Base-by-base conservation (phyloP, 1,140 invertebrate species). In the Aphaenogaster floridana region DNA sequence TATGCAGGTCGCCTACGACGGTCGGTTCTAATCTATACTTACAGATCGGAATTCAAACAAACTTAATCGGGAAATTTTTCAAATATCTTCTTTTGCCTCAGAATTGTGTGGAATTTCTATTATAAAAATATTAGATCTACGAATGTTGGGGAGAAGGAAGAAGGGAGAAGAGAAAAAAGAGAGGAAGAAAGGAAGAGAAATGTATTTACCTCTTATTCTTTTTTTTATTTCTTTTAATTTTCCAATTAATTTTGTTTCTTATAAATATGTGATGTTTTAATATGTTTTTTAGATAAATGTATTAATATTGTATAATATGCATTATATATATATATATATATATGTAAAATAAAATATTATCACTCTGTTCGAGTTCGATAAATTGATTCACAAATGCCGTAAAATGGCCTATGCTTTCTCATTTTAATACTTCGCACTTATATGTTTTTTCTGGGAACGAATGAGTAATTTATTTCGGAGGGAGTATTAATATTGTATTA, bases 1-100 rank as follows among this genome's bases (percentile, higher is more conserved):
- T 90, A 91, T 89, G 42, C n/a, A 36, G 45, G 11, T 6, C 3
- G 1, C 28, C 28, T 28, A 28, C 2, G 45, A 50, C 4, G 21
- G 9, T 45, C 54, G 34, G 1, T 1, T 36, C 39, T 83, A 68
- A 78, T 78, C 15, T 54, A 80, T 54, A 80, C 36, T n/a, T 39
- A 13, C 17, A 8, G 17, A 74, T 76, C 45, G 3, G 15, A 28
- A 34, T 45, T 9, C 5, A 48, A 74, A n/a, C 59, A 54, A n/a
- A 52, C 28, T 34, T 50, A 48, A 61, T 72, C 39, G 15, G 59
- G 15, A 48, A 17, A 42, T 42, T 69, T 52, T 50, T 39, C 7
- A 54, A 52, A 8, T 5, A 0, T 28, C n/a, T 59, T 59, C 54
- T 39, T 13, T 74, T 21, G 9, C 39, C 11, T 0, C n/a, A 21